Evolutionary conservation across 2,888 invertebrate species (phyloP).

Genomic region (Netelia fuscicornis): DNA sequence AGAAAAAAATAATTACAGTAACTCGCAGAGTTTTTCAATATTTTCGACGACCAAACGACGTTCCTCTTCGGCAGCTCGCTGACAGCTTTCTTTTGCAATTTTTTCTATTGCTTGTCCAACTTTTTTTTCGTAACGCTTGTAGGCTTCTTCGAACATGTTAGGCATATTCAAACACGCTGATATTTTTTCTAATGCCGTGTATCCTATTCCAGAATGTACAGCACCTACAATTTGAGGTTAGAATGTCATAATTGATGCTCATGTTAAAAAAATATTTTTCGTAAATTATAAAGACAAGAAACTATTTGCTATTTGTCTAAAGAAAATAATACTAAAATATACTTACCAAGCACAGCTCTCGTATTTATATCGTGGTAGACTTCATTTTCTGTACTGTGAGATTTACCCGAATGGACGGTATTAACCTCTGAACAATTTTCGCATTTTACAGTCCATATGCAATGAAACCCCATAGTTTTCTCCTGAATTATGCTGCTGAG

Average conservation of each 20-base stretch:
- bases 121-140: constrained; percentile 29
- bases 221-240: constrained; percentile 42
- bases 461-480: constrained; percentile 29
- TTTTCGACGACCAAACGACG: constrained; percentile 28
- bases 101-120: constrained; percentile 12
- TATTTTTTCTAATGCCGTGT: constrained; percentile 25
- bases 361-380: constrained; percentile 25
- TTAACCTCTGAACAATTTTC: constrained; percentile 7
- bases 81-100: constrained; percentile 25
- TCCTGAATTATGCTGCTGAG: constrained; percentile 29
- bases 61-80: constrained; percentile 32
- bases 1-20: constrained; percentile 28
- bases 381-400: constrained; percentile 18
- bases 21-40: constrained; percentile 31
- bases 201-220: constrained; percentile 40
- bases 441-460: constrained; percentile 36
- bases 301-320: background rate
- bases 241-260: constrained; percentile 13
- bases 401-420: constrained; percentile 16
- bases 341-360: constrained; percentile 33
- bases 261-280: constrained; percentile 33
- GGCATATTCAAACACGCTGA: constrained; percentile 34
- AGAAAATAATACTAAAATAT: constrained; percentile 20
- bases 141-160: constrained; percentile 20
- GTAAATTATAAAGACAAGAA: background rate